Evolutionary conservation across 2,888 invertebrate species (phyloP).

Genomic region (Machimus atricapillus): DNA sequence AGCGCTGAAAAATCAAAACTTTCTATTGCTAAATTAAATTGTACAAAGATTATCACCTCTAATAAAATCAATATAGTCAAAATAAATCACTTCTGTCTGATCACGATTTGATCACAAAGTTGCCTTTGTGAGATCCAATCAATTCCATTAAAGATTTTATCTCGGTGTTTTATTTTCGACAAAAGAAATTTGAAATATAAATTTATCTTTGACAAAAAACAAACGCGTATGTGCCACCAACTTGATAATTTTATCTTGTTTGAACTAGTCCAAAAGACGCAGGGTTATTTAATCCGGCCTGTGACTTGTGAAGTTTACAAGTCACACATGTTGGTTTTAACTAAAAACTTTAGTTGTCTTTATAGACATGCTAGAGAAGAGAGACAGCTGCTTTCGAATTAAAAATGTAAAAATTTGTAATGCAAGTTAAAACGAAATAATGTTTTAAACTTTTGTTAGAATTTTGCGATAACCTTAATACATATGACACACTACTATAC

Average conservation of each 20-base stretch:
- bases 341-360: background rate
- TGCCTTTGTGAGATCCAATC: background rate
- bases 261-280: background rate
- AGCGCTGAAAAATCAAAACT: too few species aligned
- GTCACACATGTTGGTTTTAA: background rate
- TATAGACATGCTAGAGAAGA: background rate
- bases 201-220: background rate
- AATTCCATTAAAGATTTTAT: background rate
- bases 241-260: background rate
- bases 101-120: background rate
- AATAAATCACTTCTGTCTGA: background rate
- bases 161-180: background rate
- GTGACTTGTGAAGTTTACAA: background rate
- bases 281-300: background rate
- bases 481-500: too few species aligned
- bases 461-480: too few species aligned
- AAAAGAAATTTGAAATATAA: background rate
- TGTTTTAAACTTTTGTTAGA: too few species aligned
- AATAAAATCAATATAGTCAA: background rate
- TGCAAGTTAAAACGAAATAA: too few species aligned
- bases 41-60: background rate
- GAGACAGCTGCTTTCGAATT: too few species aligned
- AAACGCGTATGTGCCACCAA: background rate
- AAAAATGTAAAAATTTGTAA: too few species aligned
- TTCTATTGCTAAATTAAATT: too few species aligned